Evolutionary conservation across 2,888 invertebrate genomes (phyloP).

Genomic region (Chydorus sphaericus): DNA sequence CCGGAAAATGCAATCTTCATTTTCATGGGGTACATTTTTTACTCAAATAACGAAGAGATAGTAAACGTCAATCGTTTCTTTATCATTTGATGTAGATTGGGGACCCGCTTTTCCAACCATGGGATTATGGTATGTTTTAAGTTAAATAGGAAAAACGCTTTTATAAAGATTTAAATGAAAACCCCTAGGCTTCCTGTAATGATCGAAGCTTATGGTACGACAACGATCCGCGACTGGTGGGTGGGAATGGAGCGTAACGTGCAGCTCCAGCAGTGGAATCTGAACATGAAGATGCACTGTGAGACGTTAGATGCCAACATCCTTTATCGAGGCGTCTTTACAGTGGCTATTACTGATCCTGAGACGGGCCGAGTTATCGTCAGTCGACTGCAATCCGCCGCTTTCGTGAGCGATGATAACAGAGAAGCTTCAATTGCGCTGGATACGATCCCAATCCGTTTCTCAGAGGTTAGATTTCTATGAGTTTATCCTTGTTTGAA

Average conservation of each 20-base stretch:
- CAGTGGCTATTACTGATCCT: neutral
- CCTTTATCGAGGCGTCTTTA: neutral
- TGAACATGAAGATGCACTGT: neutral
- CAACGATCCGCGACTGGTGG: slow-evolving; percentile 47
- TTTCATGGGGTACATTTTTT: no score
- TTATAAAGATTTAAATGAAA: neutral
- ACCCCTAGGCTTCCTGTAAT: slow-evolving; percentile 46
- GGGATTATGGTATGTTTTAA: slow-evolving; percentile 63
- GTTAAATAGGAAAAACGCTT: neutral
- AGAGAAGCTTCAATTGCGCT: neutral
- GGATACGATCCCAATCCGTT: neutral
- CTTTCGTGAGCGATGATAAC: neutral
- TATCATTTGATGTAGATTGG: no score
- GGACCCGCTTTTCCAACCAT: slow-evolving; percentile 86
- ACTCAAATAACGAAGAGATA: no score
- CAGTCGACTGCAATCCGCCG: neutral
- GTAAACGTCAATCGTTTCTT: no score
- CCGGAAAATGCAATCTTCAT: slow-evolving; percentile 85
- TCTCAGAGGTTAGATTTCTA: neutral
- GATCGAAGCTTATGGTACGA: slow-evolving; percentile 47
- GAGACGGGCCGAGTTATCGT: neutral
- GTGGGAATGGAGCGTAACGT: slow-evolving; percentile 21
- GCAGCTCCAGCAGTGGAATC: neutral
- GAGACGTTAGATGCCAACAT: slow-evolving; percentile 2
- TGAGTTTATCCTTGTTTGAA: no score